These are phyloP conservation scores for Epicauta chinensis DNA, from an alignment of 1,140 invertebrate species.

Conservation along the genomic window DNA sequence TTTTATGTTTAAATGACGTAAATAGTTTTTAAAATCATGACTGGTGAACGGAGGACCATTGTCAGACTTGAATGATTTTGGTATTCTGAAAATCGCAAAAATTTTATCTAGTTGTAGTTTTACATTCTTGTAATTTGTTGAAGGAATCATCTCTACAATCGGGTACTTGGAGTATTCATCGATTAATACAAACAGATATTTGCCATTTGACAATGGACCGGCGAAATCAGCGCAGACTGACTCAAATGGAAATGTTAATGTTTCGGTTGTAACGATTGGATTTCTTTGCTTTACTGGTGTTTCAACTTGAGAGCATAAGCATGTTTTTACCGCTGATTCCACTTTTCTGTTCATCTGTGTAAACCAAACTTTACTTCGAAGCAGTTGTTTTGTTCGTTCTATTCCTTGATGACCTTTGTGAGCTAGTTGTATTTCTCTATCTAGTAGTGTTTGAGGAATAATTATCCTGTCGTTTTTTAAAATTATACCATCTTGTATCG, in stretches of 20 bases:
- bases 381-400: constrained; percentile 30
- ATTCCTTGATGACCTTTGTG: constrained; percentile 34
- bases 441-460: constrained; percentile 39
- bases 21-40: constrained; percentile 30
- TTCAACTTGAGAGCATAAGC: constrained; percentile 13
- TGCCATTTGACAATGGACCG: constrained; percentile 15
- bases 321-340: constrained; percentile 23
- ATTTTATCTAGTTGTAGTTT: constrained; percentile 7
- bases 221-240: constrained; percentile 10
- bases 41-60: constrained; percentile 35
- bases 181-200: constrained; percentile 10
- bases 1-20: background rate
- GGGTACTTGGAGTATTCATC: constrained; percentile 12
- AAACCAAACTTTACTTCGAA: constrained; percentile 37
- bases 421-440: constrained; percentile 15
- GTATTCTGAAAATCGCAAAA: constrained; percentile 22
- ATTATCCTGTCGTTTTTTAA: constrained; percentile 26
- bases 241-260: constrained; percentile 4
- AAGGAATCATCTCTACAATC: constrained; percentile 1
- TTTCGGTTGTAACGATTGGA: background rate
- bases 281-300: background rate
- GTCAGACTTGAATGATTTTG: constrained; percentile 33
- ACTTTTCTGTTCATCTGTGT: constrained; percentile 28
- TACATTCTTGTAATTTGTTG: constrained; percentile 2
- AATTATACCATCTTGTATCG: background rate